Conservation (phyloP, 1,140 invertebrate species). For the Centruroides vittatus region DNA sequence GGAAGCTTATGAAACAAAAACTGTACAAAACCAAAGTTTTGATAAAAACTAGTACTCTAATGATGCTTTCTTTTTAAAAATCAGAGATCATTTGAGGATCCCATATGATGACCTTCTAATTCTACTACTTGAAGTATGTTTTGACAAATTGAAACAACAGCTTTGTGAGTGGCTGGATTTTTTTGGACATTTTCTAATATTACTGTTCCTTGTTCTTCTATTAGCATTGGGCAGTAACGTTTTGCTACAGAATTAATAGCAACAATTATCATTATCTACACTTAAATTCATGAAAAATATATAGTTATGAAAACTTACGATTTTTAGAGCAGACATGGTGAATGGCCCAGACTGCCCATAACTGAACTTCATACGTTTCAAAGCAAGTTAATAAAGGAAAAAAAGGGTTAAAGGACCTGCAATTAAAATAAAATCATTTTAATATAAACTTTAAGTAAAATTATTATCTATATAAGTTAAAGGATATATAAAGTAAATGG, state of each 20-base stretch:
- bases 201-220: constrained; percentile 43
- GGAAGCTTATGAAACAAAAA: no score
- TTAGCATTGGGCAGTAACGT: constrained; percentile 54
- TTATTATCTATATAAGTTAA: no score
- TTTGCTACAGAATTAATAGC: constrained; percentile 37
- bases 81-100: no score
- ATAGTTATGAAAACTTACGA: constrained; percentile 30
- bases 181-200: constrained; percentile 34
- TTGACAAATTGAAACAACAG: constrained; percentile 12
- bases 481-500: no score
- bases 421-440: not conserved
- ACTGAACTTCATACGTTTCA: constrained; percentile 47
- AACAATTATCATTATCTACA: not conserved
- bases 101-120: not conserved
- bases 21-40: no score
- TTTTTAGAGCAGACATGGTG: constrained; percentile 69
- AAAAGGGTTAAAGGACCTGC: constrained; percentile 56
- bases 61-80: no score
- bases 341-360: constrained; percentile 73
- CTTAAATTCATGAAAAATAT: not conserved
- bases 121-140: constrained; percentile 12
- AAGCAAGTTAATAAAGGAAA: constrained; percentile 46
- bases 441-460: no score
- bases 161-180: constrained; percentile 5
- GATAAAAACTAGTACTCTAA: no score